Percentiles rank a stretch among this genome's conserved stretches.
These are phyloP conservation scores for Liodrosophila aerea DNA, from an alignment of 2,888 invertebrate genomes.

Conservation along the genomic window DNA sequence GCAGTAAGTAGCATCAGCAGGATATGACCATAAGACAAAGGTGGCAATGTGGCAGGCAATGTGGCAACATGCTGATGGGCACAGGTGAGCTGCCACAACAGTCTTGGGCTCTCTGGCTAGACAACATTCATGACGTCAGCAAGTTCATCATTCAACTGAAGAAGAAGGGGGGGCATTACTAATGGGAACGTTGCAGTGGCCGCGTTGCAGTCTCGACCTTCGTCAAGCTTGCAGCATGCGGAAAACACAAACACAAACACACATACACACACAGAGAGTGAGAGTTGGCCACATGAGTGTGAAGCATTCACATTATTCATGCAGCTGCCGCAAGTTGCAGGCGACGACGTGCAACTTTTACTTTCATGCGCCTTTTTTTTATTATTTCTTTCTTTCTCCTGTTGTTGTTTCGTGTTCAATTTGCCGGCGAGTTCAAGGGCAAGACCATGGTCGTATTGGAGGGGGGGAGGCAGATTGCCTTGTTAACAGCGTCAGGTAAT, in stretches of 20 bases:
- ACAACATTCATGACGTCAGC: constrained; percentile 60
- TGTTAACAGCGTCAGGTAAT: constrained; percentile 52
- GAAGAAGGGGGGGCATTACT: constrained; percentile 22
- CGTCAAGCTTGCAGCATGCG: constrained; percentile 51
- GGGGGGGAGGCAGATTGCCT: constrained; percentile 2
- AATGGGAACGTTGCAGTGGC: constrained; percentile 57
- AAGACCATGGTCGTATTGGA: constrained; percentile 34
- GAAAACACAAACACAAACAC: constrained; percentile 18
- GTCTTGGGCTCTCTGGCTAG: constrained; percentile 28
- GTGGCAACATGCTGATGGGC: constrained; percentile 21
- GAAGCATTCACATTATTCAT: constrained; percentile 65
- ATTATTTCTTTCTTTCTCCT: constrained; percentile 16
- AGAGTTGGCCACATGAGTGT: constrained; percentile 9
- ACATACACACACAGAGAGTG: not conserved
- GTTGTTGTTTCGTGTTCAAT: constrained; percentile 62
- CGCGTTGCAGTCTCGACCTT: constrained; percentile 51
- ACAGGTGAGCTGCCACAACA: constrained; percentile 23
- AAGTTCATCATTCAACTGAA: constrained; percentile 44
- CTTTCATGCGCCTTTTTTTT: constrained; percentile 56
- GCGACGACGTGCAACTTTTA: constrained; percentile 60
- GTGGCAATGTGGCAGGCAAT: constrained; percentile 31
- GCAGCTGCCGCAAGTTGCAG: constrained; percentile 64
- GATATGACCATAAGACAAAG: constrained; percentile 32
- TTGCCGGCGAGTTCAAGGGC: constrained; percentile 72
- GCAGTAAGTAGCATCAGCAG: constrained; percentile 12